These are phyloP conservation scores for Callopanchax toddi DNA, from an alignment of 2,113 vertebrate genomes.

Conservation along the genomic window DNA sequence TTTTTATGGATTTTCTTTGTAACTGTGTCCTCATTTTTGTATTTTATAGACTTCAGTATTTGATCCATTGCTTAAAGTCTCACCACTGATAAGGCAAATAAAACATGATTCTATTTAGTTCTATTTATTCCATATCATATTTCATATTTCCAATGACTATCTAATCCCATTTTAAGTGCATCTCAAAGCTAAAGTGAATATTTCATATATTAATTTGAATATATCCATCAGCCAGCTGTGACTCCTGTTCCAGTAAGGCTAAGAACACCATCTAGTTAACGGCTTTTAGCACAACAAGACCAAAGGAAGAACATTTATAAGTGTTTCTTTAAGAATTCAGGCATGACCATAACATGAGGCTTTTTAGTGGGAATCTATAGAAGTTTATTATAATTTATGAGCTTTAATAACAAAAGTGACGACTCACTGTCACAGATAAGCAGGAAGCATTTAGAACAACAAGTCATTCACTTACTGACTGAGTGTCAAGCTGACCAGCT, in stretches of 20 bases:
- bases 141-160: background rate
- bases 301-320: no score
- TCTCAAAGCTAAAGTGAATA: conserved; percentile 17
- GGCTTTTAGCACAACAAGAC: background rate
- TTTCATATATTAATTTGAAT: conserved; percentile 14
- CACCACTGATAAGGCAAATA: no score
- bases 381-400: conserved; percentile 8
- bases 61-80: background rate
- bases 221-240: no score
- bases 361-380: background rate
- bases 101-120: background rate
- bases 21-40: background rate
- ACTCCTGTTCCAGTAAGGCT: conserved; percentile 8
- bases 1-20: background rate
- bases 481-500: conserved; percentile 27
- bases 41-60: background rate
- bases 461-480: conserved; percentile 31
- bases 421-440: conserved; percentile 7
- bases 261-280: background rate
- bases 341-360: background rate
- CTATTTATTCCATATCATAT: background rate
- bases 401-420: conserved; percentile 1
- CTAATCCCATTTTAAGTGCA: background rate
- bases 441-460: conserved; percentile 18
- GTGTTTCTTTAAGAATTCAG: conserved; percentile 1